Evolutionary conservation across 2,888 invertebrate genomes (phyloP).

Genomic region (Parnassius smintheus): DNA sequence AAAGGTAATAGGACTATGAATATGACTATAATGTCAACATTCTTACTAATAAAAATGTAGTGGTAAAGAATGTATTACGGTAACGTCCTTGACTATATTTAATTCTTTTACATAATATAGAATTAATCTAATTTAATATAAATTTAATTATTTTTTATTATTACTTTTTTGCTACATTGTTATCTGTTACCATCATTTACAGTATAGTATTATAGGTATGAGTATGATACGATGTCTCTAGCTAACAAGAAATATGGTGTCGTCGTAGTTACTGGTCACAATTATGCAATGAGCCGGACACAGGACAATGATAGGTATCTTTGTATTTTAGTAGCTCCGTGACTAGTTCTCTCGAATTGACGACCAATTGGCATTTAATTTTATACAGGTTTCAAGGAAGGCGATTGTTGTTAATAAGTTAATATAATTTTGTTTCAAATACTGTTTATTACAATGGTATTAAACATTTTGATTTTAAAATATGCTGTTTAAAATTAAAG

Average conservation of each 20-base stretch:
- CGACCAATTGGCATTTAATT: slow-evolving; percentile 42
- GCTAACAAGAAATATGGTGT: slow-evolving; percentile 45
- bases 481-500: too few relatives aligned
- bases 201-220: slow-evolving; percentile 14
- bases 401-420: slow-evolving; percentile 21
- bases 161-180: slow-evolving; percentile 8
- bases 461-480: too few relatives aligned
- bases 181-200: slow-evolving; percentile 1
- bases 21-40: slow-evolving; percentile 18
- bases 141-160: slow-evolving; percentile 13
- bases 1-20: slow-evolving; percentile 18
- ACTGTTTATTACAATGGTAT: too few relatives aligned
- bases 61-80: slow-evolving; percentile 15
- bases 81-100: slow-evolving; percentile 12
- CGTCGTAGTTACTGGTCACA: slow-evolving; percentile 50
- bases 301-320: slow-evolving; percentile 63
- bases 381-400: slow-evolving; percentile 51
- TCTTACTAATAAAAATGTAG: slow-evolving; percentile 19
- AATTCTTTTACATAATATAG: slow-evolving; percentile 1
- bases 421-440: too few relatives aligned
- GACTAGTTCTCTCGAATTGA: slow-evolving; percentile 48
- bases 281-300: slow-evolving; percentile 76
- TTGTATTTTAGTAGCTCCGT: slow-evolving; percentile 53
- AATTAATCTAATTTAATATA: slow-evolving; percentile 1
- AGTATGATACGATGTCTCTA: slow-evolving; percentile 49